Evolutionary conservation across 2,888 invertebrate genomes (phyloP), one percentile per base, ranked within the genome.

Genomic region (Drosophila emarginata): DNA sequence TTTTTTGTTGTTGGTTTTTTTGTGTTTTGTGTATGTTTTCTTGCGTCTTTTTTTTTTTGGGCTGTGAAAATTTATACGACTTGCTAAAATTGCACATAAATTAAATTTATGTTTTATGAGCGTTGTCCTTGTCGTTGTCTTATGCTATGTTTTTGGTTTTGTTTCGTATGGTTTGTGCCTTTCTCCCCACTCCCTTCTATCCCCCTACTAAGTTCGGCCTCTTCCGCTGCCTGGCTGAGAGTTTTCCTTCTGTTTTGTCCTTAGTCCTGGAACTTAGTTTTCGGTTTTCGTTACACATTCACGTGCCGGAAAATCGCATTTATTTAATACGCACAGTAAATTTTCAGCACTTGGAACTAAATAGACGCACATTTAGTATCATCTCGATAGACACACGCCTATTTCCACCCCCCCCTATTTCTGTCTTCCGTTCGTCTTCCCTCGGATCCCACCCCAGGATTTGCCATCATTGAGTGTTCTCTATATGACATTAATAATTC

Each of bases 101-200:
- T 85, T 87, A 85, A 85, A 85, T 85, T 87, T 87, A 86, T 85
- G 86, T 85, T 87, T 88, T 88, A 85, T 87, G 84, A 87, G 80
- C 80, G 78, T 78, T 82, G 88, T 87, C 83, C 78, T 82, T 73
- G 72, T 66, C 74, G 77, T 72, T 78, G 73, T 79, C 61, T 63
- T 65, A 51, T 65, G 57, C 60, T 63, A 39, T 39, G 64, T 62
- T 56, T 68, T 21, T 56, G 58, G 67, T 67, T 73, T 61, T 60
- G 61, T 67, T 77, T 66, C 59, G 76, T 67, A 76, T 74, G 61
- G 64, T 64, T 63, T 74, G 62, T 51, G 54, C 66, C 77, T 69
- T 57, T 64, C 71, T 60, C 9, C 50, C 51, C 40, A 53, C 52
- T 39, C 63, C 64, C 40, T 18, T 7, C 11, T 18, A 28, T 18